Base-by-base conservation (phyloP, 1,140 invertebrate species). In the Leptopilina clavipes region DNA sequence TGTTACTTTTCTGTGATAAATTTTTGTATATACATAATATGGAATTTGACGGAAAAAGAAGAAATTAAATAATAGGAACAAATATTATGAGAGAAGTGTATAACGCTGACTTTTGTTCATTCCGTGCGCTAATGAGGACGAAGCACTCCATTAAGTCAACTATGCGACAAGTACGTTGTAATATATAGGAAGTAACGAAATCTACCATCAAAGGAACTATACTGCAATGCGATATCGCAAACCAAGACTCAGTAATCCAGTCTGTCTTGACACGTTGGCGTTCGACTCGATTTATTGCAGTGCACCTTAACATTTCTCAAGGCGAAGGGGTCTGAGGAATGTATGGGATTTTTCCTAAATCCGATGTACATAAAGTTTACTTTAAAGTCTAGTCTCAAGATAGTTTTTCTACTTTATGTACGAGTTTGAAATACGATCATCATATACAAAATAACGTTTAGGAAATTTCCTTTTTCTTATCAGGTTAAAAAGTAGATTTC, bases 141-240 rank as follows among this genome's bases (percentile, higher is more conserved):
- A 78, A 81, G 76, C 80, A 84, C 82, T 84, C 76, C 82, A 84
- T 84, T 83, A 83, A 84, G 71, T 84, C 78, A 82, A 83, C 80
- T 81, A 48, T 78, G 74, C 71, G 79, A 71, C 76, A 82, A 83
- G 79, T 81, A 83, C 73, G 71, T 9, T 40, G 37, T 40, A 40
- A 40, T 40, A 59, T 65, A 22, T 71, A 78, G 74, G 40, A 82
- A 65, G 31, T 40, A 71, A 18, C 72, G 74, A 75, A 78, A 78
- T 70, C 77, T 56, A 45, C 43, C 74, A 52, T 80, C 81, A 76
- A 76, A 77, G 78, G 72, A 65, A 65, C 59, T 65, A 65, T 65
- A 65, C 59, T 65, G 59, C 59, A 65, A 65, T 65, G 59, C 59
- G 59, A 65, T 65, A 65, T 65, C 59, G 59, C 59, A 31, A 65